Percentiles rank a stretch among this genome's conserved stretches.
These are phyloP conservation scores for Trichopoda pennipes DNA, from an alignment of 2,888 invertebrate genomes.

Conservation along the genomic window DNA sequence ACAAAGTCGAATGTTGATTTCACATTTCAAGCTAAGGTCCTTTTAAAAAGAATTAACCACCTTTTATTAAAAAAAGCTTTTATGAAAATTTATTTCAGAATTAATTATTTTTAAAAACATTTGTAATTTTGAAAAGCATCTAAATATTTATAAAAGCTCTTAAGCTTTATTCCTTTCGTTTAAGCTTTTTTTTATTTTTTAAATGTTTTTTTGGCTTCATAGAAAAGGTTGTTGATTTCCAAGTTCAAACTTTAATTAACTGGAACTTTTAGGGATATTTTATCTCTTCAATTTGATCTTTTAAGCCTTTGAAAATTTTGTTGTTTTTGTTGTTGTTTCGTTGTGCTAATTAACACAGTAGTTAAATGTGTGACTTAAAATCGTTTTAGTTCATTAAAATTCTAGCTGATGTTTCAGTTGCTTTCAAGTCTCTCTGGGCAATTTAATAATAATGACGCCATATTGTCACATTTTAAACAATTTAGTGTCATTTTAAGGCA, in stretches of 20 bases:
- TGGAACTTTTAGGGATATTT: background rate
- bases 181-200: background rate
- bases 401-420: slow-evolving; percentile 47
- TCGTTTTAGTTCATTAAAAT: slow-evolving; percentile 56
- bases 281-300: background rate
- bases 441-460: slow-evolving; percentile 67
- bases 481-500: slow-evolving; percentile 65
- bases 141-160: no score
- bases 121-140: no score
- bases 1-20: no score
- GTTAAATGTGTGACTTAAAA: slow-evolving; percentile 18
- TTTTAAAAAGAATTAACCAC: no score
- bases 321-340: background rate
- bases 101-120: no score
- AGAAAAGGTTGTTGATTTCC: background rate
- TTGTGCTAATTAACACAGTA: slow-evolving; percentile 50
- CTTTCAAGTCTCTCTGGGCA: slow-evolving; percentile 58
- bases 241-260: slow-evolving; percentile 18
- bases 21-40: no score
- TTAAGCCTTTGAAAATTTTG: slow-evolving; percentile 6
- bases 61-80: no score
- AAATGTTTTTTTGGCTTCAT: background rate
- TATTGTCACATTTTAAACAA: slow-evolving; percentile 68
- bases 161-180: no score
- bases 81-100: no score